Base-by-base conservation (phyloP, 2,888 invertebrate genomes). In the Mesorhabditis sp. region DNA sequence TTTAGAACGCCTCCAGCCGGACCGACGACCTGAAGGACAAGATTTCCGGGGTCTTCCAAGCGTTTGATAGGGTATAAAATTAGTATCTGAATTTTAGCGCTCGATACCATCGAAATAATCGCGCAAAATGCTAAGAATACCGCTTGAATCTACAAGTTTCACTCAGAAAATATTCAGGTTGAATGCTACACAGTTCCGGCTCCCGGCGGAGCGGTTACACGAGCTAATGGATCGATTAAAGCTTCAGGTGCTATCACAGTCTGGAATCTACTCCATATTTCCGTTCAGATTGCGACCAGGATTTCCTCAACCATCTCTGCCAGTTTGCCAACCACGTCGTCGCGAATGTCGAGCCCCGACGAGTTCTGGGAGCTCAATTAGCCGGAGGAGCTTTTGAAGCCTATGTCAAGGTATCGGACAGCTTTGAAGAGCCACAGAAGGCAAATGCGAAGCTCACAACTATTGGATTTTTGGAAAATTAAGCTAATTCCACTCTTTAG, bases 211-310 rank as follows among this genome's bases (percentile, higher is more conserved):
- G 58, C 58, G 2, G 58, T 50, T 10, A 50, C 10, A 2, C 7
- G n/a, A n/a, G 58, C 58, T 10, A n/a, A 50, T 50, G 58, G 58
- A 13, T 50, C 58, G n/a, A 50, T 50, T n/a, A 50, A 50, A 50
- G 58, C 58, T 13, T 10, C 10, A 50, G 58, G 58, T 50, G 7
- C 10, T 50, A 13, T n/a, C n/a, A 13, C 58, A 13, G 58, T 13
- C n/a, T 28, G 28, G 2, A 28, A 28, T 28, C 28, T 28, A 28
- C 28, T 28, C 28, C 28, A 28, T 28, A 28, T 28, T 28, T 50
- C 2, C 58, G 1, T 50, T 50, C 58, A 50, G 58, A 50, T 50
- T 50, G 58, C n/a, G 58, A 50, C 58, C 10, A 10, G 7, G 58
- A 50, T 10, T 50, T 50, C n/a, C n/a, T 50, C 10, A 50, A n/a